Base-by-base conservation (phyloP, 2,888 invertebrate species). In the Harpalus rufipes region DNA sequence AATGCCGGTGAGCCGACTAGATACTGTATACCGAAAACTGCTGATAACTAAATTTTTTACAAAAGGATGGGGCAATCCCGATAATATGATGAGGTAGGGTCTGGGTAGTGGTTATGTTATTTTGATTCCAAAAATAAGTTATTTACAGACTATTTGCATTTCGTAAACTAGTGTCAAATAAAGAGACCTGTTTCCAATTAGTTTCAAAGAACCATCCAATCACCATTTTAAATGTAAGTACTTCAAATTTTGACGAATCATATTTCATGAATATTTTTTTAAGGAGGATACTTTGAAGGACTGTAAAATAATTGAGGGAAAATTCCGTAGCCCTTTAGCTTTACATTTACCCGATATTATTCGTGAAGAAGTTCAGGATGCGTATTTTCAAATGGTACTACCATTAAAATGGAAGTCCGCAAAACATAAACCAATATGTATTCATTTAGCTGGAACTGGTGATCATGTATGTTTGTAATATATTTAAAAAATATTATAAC, bases 391-490 rank as follows among this genome's bases (percentile, higher is more conserved):
- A 91, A 93, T 96, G 86, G 89, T 98, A 51, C 89, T 98, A 87
- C 98, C 98, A 0, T 92, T 94, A 39, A 94, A 94, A 87, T 98
- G 98, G 98, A 91, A 90, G 81, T 93, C 93, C 0, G 91, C 94
- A 84, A 92, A 93, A 86, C 91, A 94, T 88, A 96, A 95, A 89
- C 97, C 97, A 2, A 93, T 99, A 56, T 98, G 98, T 90, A 93
- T 99, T 86, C 99, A 99, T 90, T 93, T 99, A 87, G 99, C 99
- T 39, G 99, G 99, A 41, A 99, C 99, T 61, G 99, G 99, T 65
- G 99, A 99, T 92, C 99, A 99, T 93, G 97, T 97, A 93, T 51
- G 44, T 0, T 5, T 2, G 32, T 32, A 32, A 32, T 32, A 32
- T 32, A 32, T 32, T 32, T 32, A 32, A 32, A 32, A 32, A 0